Conservation (phyloP, 2,113 vertebrate species). For the Glaucomys volans region DNA sequence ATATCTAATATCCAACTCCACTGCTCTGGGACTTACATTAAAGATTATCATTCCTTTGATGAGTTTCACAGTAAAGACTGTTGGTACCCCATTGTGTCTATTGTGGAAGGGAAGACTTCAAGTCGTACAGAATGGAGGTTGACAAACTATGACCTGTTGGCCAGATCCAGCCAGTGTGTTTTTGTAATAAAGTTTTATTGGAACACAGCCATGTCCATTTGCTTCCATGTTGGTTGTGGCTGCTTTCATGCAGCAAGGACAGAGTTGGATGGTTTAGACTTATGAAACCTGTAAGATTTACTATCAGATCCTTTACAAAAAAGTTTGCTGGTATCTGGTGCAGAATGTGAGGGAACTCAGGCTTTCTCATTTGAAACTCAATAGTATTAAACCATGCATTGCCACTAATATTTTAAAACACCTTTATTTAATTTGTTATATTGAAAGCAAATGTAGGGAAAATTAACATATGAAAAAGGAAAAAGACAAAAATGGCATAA, state of each 20-base stretch:
- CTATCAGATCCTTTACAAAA: background rate
- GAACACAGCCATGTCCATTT: background rate
- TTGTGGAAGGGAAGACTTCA: background rate
- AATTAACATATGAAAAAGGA: background rate
- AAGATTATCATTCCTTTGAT: background rate
- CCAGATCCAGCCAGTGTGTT: background rate
- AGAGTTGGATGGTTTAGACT: background rate
- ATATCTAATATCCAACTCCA: background rate
- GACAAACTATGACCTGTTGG: background rate
- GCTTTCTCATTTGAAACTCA: background rate
- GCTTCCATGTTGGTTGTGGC: background rate
- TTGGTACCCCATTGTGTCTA: background rate
- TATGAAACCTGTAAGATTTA: background rate
- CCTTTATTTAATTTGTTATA: background rate
- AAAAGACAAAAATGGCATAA: background rate
- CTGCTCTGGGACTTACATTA: background rate
- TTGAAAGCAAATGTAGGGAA: background rate
- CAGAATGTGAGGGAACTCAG: background rate
- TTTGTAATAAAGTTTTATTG: background rate
- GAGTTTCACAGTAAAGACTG: background rate
- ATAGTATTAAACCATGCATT: background rate
- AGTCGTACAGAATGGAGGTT: background rate
- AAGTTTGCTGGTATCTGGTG: background rate
- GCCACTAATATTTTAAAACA: background rate
- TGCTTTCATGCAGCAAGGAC: background rate